Conservation (phyloP, 2,113 vertebrate species). For the Trogon melanurus region DNA sequence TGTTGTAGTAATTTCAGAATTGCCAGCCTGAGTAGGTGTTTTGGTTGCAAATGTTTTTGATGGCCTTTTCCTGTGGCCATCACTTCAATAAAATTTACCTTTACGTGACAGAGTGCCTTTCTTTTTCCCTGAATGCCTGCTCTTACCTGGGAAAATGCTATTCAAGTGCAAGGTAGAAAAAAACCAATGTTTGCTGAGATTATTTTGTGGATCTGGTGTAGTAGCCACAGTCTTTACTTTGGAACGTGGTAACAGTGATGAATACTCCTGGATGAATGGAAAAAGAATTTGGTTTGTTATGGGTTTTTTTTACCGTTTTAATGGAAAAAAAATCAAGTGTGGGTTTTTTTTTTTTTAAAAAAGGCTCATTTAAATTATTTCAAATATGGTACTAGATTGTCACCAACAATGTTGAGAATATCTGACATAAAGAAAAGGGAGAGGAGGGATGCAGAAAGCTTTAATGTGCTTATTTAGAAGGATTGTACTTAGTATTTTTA, state of each 20-base stretch:
- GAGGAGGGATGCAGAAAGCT: not conserved
- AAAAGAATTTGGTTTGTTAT: not conserved
- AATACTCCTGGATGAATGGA: not conserved
- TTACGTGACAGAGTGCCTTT: not conserved
- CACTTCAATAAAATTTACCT: conserved; percentile 47
- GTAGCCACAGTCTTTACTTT: not conserved
- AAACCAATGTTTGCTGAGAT: not conserved
- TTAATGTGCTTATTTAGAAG: not conserved
- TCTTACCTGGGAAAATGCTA: not conserved
- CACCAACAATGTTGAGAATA: not conserved
- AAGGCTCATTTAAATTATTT: not conserved
- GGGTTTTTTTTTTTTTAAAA: not conserved
- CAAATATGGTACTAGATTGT: not conserved
- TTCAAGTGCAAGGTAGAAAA: not conserved
- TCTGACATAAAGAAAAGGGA: not conserved
- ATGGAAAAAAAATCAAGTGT: not conserved
- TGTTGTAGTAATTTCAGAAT: conserved; percentile 1
- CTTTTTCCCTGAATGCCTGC: not conserved
- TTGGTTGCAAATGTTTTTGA: not conserved
- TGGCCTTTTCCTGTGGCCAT: not conserved
- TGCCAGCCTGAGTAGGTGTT: not conserved
- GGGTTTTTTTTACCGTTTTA: not conserved
- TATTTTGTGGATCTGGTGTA: not conserved
- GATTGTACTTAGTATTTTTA: not conserved
- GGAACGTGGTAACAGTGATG: not conserved